Evolutionary conservation across 2,113 vertebrate genomes (phyloP).

Genomic region (Pipra filicauda): DNA sequence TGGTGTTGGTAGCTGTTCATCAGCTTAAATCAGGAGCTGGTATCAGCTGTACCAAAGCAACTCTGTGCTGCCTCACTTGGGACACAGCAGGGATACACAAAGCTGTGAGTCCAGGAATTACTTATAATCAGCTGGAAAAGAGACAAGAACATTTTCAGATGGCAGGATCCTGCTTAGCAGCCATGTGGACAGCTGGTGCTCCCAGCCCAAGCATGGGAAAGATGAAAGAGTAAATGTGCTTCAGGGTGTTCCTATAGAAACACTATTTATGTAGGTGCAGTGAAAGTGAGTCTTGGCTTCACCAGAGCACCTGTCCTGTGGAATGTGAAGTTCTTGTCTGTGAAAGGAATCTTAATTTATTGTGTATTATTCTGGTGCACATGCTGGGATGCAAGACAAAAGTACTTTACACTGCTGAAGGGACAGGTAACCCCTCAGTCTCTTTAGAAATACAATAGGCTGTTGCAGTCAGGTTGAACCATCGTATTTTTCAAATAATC

Average conservation of each 20-base stretch:
- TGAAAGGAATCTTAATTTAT: neutral
- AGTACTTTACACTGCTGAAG: neutral
- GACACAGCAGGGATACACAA: accelerated
- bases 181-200: neutral
- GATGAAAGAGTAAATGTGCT: neutral
- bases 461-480: neutral
- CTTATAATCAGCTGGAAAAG: neutral
- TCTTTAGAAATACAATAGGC: neutral
- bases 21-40: neutral
- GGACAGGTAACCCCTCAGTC: neutral
- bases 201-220: neutral
- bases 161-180: neutral
- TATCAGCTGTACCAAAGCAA: neutral
- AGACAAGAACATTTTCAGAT: neutral
- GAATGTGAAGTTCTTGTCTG: neutral
- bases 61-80: neutral
- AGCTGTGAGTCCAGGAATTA: too few relatives aligned
- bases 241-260: neutral
- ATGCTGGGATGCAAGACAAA: neutral
- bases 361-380: neutral
- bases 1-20: neutral
- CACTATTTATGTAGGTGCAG: accelerated
- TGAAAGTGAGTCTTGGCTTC: neutral
- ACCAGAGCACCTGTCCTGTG: neutral
- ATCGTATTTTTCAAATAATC: neutral